phyloP scores from a whole-genome alignment of 1,140 invertebrate species.

The Sinonovacula constricta region DNA sequence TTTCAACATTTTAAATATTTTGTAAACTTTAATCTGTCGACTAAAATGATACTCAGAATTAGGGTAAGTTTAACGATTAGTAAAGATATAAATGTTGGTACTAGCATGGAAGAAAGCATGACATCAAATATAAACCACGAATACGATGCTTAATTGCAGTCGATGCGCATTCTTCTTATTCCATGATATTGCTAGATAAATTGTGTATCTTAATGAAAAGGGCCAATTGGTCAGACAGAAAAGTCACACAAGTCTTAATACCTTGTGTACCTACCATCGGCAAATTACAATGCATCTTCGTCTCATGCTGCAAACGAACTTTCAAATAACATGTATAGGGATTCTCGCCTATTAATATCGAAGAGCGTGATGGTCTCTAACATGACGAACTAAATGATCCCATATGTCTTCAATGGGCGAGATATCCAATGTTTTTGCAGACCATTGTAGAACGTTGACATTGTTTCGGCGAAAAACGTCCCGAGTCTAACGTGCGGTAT shows the following conservation, averaged over 20 bases:
- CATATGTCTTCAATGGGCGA: background rate
- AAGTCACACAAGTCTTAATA: background rate
- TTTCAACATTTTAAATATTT: too few species aligned
- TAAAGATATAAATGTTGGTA: background rate
- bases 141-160: background rate
- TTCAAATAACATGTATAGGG: background rate
- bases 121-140: background rate
- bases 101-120: background rate
- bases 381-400: background rate
- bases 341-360: background rate
- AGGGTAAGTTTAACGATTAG: too few species aligned
- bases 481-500: background rate
- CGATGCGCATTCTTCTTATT: background rate
- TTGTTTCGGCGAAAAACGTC: background rate
- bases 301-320: background rate
- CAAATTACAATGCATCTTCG: background rate
- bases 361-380: background rate
- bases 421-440: background rate
- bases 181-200: slow-evolving; percentile 1
- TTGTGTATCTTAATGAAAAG: background rate
- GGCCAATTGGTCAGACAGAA: background rate
- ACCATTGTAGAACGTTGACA: background rate
- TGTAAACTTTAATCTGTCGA: too few species aligned
- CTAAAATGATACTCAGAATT: too few species aligned
- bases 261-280: background rate